Conservation (phyloP, 1,140 invertebrate species). For the Lamellibrachia luymesi region DNA sequence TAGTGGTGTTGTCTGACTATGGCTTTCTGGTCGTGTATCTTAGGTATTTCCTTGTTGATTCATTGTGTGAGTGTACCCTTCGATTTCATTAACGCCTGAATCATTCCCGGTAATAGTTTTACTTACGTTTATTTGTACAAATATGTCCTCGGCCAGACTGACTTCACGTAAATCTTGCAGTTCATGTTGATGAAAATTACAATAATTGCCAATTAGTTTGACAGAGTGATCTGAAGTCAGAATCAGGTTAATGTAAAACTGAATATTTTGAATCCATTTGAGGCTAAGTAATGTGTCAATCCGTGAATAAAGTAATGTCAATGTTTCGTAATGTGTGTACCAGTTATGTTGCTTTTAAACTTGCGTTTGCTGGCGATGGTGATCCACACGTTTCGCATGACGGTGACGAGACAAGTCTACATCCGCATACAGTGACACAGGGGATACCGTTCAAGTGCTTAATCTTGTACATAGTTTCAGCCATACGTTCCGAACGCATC, state of each 20-base stretch:
- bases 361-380: neutral
- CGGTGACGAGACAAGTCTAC: neutral
- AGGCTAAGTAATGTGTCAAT: neutral
- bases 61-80: neutral
- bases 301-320: neutral
- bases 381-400: neutral
- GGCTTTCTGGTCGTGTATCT: neutral
- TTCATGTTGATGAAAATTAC: neutral
- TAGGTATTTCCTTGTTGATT: neutral
- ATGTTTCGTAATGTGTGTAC: neutral
- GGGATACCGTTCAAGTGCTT: neutral
- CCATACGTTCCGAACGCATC: no score
- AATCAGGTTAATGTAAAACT: neutral
- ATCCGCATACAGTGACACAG: neutral
- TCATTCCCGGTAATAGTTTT: neutral
- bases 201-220: no score
- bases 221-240: neutral
- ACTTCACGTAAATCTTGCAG: neutral
- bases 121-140: neutral
- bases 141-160: neutral
- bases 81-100: neutral
- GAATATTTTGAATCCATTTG: neutral
- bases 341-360: neutral
- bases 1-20: neutral
- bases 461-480: neutral